Conservation (phyloP, 2,113 vertebrate species). For the Thamnophis sirtalis region DNA sequence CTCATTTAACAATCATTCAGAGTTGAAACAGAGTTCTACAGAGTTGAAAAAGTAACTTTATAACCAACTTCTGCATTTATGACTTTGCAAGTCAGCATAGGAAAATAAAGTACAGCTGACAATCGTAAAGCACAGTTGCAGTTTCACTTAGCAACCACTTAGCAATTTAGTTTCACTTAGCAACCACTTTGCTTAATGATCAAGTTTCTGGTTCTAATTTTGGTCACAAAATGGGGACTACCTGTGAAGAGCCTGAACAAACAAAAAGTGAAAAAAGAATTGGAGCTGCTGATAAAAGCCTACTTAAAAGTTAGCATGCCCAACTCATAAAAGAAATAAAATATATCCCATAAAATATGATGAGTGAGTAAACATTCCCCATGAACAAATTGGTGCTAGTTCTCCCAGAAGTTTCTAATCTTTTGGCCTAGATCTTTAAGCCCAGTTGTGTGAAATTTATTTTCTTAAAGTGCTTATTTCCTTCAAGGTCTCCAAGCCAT, state of each 20-base stretch:
- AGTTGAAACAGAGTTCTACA: neutral
- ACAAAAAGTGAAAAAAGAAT: neutral
- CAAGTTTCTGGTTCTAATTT: neutral
- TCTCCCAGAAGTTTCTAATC: neutral
- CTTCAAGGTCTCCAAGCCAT: neutral
- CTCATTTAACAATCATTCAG: neutral
- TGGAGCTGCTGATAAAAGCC: neutral
- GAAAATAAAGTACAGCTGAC: neutral
- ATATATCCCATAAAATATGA: neutral
- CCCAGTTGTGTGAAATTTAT: neutral
- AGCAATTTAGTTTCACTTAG: neutral
- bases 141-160: neutral
- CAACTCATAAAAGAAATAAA: neutral
- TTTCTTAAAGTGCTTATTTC: neutral
- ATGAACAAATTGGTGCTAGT: neutral
- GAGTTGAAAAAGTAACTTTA: neutral
- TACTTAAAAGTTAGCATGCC: neutral
- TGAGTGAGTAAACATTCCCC: neutral
- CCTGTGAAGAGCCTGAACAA: neutral
- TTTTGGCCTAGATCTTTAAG: neutral
- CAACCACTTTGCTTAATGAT: neutral
- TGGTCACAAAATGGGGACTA: neutral
- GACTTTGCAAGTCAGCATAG: neutral
- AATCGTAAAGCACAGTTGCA: neutral
- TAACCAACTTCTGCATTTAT: neutral